Evolutionary conservation across 2,113 vertebrate genomes (phyloP), one percentile per base, ranked within the genome.

Genomic region (Daphoenositta chrysoptera): DNA sequence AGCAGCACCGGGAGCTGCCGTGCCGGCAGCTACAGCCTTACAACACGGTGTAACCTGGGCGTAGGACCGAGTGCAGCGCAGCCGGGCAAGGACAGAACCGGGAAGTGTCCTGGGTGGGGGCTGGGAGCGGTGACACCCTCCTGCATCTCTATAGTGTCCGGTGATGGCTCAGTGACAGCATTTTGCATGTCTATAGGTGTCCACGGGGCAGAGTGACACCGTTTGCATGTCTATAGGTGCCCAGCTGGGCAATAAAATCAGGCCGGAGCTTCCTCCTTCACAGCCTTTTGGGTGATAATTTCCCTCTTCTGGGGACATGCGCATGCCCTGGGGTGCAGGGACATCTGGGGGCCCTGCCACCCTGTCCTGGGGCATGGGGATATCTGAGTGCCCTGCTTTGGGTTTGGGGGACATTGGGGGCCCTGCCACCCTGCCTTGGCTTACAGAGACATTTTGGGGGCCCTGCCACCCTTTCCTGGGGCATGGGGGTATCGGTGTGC

Each of bases 51-150:
- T 70, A 75, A 69, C 20, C 39, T 8, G 54, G 4, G 13, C 22
- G 77, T 5, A 69, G 69, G n/a, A 12, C 20, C 3, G 20, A 16
- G 28, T 1, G 44, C 56, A 53, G 4, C 20, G 4, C 35, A 8
- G 60, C 58, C 2, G 0, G 27, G 60, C 73, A 20, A 4, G 1
- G 24, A 7, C 51, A 28, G 28, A 19, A 16, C 3, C 0, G 11
- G 18, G 35, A 15, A 15, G 21, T 28, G 63, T 31, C 64, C 64
- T 13, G 85, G 58, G 12, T 23, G 75, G 78, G 73, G 68, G 27
- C 44, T n/a, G 60, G 79, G n/a, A 68, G 23, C 33, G 9, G 42
- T 18, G 76, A 48, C 60, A 48, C 39, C 22, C 1, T 27, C 26
- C 44, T 33, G 42, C 64, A 56, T 30, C 13, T 50, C 81, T 21